Base-by-base conservation (phyloP, 2,113 vertebrate species). In the Dasypus novemcinctus region DNA sequence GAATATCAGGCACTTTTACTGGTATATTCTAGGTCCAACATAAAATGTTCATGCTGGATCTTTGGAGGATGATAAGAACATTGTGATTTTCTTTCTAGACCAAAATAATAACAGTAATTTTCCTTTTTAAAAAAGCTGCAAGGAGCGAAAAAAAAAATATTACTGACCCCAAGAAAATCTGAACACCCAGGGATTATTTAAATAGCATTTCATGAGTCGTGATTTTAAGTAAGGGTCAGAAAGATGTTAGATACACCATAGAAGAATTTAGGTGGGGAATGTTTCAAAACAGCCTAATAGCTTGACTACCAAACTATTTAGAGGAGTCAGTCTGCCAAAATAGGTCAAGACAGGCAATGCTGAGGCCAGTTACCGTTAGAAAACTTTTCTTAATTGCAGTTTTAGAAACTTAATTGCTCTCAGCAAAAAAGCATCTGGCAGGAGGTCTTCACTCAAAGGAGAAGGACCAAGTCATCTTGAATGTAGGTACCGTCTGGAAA, bases 301-400 rank as follows among this genome's bases (percentile, higher is more conserved):
- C 46, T 79, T 52, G 75, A 74, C 63, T 43, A 94, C 74, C 78
- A 36, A 49, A 81, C 81, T 75, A 59, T 33, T 88, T 23, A 33
- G 74, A 93, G 72, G 61, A 95, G 33, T 29, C 91, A 90, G 71
- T 81, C 90, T 96, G 96, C 94, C 95, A 79, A 92, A 93, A 93
- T 75, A 90, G 96, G 95, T 96, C 97, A 96, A 46, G 82, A 75
- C 87, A 43, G 86, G 93, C 79, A 61, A 63, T 27, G 33, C 33
- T 1, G 63, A 83, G 21, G 87, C 80, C 64, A 64, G 84, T 17
- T 7, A 17, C 90, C 52, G 94, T 69, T 31, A 75, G 59, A 71
- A 91, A 95, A 88, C 38, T 3, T 23, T 71, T 52, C 85, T 54
- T 93, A 85, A 90, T 87, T 79, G 83, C 91, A 96, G 75, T 59